A percentile compares a stretch with the other conserved stretches of the same genome.
Conservation (phyloP, 1,140 invertebrate genomes). For the Diachasmimorpha longicaudata region DNA sequence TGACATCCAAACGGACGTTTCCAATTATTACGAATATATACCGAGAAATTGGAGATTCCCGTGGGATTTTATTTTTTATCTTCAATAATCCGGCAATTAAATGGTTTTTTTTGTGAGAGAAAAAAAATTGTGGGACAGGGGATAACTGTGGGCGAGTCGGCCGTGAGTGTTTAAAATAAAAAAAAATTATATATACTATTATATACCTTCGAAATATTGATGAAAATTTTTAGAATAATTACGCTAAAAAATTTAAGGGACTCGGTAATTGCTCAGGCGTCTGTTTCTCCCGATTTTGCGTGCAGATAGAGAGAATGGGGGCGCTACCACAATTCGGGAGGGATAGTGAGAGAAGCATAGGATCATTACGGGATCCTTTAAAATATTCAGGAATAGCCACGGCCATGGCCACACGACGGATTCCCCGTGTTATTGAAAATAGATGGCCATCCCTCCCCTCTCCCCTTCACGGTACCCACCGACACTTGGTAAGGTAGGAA, state of each 20-base stretch:
- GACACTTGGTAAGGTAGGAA: background rate
- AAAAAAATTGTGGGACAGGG: background rate
- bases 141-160: background rate
- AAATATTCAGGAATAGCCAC: slow-evolving; percentile 32
- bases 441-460: background rate
- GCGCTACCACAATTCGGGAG: background rate
- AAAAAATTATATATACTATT: too few relatives aligned
- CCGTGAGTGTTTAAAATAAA: too few relatives aligned
- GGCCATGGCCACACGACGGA: slow-evolving; percentile 1
- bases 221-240: background rate
- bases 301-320: background rate
- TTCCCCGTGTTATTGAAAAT: slow-evolving; percentile 34
- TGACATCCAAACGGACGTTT: slow-evolving; percentile 2
- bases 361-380: slow-evolving; percentile 26
- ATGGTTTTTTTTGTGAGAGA: background rate
- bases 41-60: background rate
- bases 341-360: background rate
- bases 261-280: background rate
- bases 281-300: background rate
- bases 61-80: background rate
- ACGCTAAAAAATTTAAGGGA: background rate
- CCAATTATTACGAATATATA: slow-evolving; percentile 10
- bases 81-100: background rate
- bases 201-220: too few relatives aligned
- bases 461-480: background rate